phyloP scores from a whole-genome alignment of 2,113 vertebrate species.

The Suncus etruscus region DNA sequence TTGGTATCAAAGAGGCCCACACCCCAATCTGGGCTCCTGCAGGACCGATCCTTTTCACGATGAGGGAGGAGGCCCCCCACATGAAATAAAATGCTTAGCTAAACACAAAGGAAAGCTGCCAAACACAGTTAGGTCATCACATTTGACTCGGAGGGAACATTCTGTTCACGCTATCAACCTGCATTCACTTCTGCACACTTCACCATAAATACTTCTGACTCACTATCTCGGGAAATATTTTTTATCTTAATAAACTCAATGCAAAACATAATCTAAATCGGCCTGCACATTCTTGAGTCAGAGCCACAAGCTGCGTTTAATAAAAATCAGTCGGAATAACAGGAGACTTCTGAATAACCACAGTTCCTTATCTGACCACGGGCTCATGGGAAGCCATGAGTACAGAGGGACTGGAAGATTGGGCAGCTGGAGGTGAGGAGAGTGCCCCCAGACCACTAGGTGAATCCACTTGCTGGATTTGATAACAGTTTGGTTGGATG shows the following conservation, averaged over 20 bases:
- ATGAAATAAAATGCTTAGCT: slow-evolving; percentile 80
- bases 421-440: not conserved
- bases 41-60: slow-evolving; percentile 31
- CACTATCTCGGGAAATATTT: slow-evolving; percentile 79
- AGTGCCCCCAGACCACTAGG: not conserved
- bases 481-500: not conserved
- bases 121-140: slow-evolving; percentile 76
- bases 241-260: slow-evolving; percentile 80
- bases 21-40: slow-evolving; percentile 44
- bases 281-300: slow-evolving; percentile 65
- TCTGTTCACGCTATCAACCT: slow-evolving; percentile 78
- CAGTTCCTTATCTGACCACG: slow-evolving; percentile 57
- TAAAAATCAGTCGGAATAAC: slow-evolving; percentile 78
- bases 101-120: slow-evolving; percentile 75
- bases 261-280: slow-evolving; percentile 75
- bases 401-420: not conserved
- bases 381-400: slow-evolving; percentile 54
- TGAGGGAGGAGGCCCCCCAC: slow-evolving; percentile 41
- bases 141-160: slow-evolving; percentile 66
- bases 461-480: not conserved
- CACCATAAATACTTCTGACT: slow-evolving; percentile 72
- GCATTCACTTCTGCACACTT: slow-evolving; percentile 71
- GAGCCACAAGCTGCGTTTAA: slow-evolving; percentile 80
- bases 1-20: slow-evolving; percentile 33
- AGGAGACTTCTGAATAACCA: slow-evolving; percentile 75